phyloP scores from a whole-genome alignment of 2,797 vertebrate genomes.

The Gila robusta region DNA sequence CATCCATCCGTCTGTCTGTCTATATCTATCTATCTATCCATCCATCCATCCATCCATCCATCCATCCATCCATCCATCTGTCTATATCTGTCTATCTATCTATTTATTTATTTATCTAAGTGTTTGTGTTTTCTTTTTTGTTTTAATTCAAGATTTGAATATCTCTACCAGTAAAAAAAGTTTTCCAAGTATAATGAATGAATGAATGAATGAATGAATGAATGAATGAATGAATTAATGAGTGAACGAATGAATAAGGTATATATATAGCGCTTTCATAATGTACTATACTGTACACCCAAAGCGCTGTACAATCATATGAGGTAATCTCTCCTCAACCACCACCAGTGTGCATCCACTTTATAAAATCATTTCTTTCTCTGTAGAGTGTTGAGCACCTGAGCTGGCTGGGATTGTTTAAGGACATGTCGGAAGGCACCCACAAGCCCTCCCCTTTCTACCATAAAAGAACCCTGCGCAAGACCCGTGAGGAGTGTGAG shows the following conservation, averaged over 20 bases:
- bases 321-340: no score
- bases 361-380: background rate
- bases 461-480: slow-evolving; percentile 79
- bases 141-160: background rate
- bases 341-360: no score
- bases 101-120: no score
- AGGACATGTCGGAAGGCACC: slow-evolving; percentile 78
- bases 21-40: background rate
- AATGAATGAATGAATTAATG: no score
- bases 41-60: background rate
- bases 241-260: no score
- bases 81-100: background rate
- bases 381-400: slow-evolving; percentile 82
- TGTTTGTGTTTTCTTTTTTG: background rate
- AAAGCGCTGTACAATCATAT: no score
- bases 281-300: no score
- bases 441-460: slow-evolving; percentile 83
- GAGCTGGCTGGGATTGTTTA: slow-evolving; percentile 84
- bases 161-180: background rate
- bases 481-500: slow-evolving; percentile 81
- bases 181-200: background rate
- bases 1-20: background rate
- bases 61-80: background rate
- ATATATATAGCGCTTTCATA: no score
- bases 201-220: no score